Evolutionary conservation across 92 coral and sea anemone species (phyloP).

Genomic region (Galaxea fascicularis): DNA sequence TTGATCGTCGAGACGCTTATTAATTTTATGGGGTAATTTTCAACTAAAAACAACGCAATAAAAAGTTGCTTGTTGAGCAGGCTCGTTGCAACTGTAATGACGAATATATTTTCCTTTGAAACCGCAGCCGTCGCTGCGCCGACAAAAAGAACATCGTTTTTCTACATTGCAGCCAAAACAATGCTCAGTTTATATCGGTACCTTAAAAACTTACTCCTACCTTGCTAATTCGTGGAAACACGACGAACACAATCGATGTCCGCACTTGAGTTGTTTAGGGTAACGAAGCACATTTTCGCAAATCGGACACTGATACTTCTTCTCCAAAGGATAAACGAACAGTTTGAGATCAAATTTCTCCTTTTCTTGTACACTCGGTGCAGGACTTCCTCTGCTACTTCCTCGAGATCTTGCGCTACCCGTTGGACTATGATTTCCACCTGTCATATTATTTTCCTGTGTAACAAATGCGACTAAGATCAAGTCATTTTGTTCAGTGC

Average conservation of each 20-base stretch:
- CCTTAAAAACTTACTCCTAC: slow-evolving; percentile 12
- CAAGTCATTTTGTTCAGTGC: not conserved
- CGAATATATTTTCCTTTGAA: not conserved
- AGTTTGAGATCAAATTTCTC: slow-evolving; percentile 24
- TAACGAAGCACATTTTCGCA: slow-evolving; percentile 87
- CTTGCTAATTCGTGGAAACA: slow-evolving; percentile 76
- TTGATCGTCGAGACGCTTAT: slow-evolving; percentile 1
- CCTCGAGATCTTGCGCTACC: slow-evolving; percentile 72
- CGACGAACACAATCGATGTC: slow-evolving; percentile 87
- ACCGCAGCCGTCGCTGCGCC: not conserved
- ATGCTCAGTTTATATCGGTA: not conserved
- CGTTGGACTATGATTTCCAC: slow-evolving; percentile 83
- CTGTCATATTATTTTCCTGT: slow-evolving; percentile 81
- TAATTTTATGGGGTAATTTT: not conserved
- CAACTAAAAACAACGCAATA: not conserved
- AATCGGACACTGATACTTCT: slow-evolving; percentile 85
- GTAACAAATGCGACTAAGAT: not conserved
- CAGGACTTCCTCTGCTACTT: slow-evolving; percentile 76
- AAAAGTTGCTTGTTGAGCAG: not conserved
- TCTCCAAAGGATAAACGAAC: slow-evolving; percentile 88
- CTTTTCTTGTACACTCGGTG: slow-evolving; percentile 51
- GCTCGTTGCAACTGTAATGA: not conserved
- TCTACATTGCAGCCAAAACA: not conserved
- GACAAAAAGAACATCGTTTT: slow-evolving; percentile 15
- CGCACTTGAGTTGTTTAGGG: slow-evolving; percentile 85